phyloP scores from a whole-genome alignment of 2,888 invertebrate species.

The Pachymerium ferrugineum region DNA sequence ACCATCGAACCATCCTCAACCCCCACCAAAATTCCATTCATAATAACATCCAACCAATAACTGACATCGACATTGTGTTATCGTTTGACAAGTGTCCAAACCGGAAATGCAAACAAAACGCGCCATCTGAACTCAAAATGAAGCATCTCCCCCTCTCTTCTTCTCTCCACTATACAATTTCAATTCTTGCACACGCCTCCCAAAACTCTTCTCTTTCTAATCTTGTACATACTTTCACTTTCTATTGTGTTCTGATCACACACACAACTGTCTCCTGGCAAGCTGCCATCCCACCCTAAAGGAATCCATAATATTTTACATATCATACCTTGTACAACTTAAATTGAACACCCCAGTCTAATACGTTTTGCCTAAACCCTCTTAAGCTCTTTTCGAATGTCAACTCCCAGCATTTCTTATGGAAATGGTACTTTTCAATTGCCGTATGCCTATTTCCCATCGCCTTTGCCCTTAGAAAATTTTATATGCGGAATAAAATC shows the following conservation, averaged over 20 bases:
- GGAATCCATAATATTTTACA: slow-evolving; percentile 16
- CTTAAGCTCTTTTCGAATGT: slow-evolving; percentile 4
- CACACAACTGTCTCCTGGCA: slow-evolving; percentile 22
- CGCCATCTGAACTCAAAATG: slow-evolving; percentile 24
- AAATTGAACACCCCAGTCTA: slow-evolving; percentile 15
- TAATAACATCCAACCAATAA: slow-evolving; percentile 15
- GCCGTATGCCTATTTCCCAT: neutral
- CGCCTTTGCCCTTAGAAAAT: neutral
- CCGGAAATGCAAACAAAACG: slow-evolving; percentile 27
- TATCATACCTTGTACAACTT: slow-evolving; percentile 20
- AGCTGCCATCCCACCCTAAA: neutral
- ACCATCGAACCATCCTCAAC: neutral
- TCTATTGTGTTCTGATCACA: slow-evolving; percentile 14
- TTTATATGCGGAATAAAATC: neutral
- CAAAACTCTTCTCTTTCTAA: slow-evolving; percentile 20
- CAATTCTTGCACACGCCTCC: slow-evolving; percentile 14
- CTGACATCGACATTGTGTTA: slow-evolving; percentile 21
- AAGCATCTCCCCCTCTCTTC: neutral
- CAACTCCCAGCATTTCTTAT: neutral
- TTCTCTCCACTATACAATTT: slow-evolving; percentile 19
- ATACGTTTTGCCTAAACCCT: slow-evolving; percentile 15
- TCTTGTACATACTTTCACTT: slow-evolving; percentile 25
- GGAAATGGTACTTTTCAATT: neutral
- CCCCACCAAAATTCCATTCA: slow-evolving; percentile 27
- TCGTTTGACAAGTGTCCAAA: slow-evolving; percentile 25